Evolutionary conservation across 2,113 vertebrate genomes (phyloP).

Genomic region (Chrysemys picta): DNA sequence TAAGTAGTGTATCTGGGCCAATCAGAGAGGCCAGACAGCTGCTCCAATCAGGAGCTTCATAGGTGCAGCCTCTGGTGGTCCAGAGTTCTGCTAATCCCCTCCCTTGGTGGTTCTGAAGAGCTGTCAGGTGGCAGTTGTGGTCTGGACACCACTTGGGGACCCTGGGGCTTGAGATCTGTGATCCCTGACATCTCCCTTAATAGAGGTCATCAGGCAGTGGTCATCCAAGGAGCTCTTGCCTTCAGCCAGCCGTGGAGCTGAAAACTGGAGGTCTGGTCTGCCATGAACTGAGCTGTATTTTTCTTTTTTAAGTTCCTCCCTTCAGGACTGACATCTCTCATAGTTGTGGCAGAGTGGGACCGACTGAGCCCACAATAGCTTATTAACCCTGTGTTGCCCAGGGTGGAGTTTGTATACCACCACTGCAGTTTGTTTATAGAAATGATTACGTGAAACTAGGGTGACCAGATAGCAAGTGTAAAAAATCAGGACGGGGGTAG

Average conservation of each 20-base stretch:
- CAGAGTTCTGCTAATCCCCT: too few species aligned
- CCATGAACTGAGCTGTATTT: background rate
- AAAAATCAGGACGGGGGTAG: too few species aligned
- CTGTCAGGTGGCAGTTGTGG: too few species aligned
- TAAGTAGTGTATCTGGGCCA: too few species aligned
- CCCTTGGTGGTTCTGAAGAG: too few species aligned
- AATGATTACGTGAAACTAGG: constrained; percentile 6
- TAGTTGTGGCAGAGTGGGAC: background rate
- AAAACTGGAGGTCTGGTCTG: background rate
- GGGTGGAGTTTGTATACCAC: background rate
- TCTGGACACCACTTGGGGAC: too few species aligned
- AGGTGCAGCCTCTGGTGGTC: too few species aligned
- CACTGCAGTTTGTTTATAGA: background rate
- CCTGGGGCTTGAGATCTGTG: too few species aligned
- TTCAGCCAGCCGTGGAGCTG: background rate
- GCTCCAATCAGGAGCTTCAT: too few species aligned
- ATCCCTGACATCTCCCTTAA: too few species aligned
- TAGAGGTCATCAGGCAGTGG: background rate
- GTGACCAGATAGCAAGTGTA: too few species aligned
- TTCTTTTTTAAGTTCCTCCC: background rate
- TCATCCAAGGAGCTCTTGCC: background rate
- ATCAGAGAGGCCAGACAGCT: too few species aligned
- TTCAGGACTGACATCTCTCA: background rate
- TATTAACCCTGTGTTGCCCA: background rate
- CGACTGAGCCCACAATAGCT: background rate